These are phyloP conservation scores for Aplysia californica DNA, from an alignment of 1,140 invertebrate species.

Conservation along the genomic window DNA sequence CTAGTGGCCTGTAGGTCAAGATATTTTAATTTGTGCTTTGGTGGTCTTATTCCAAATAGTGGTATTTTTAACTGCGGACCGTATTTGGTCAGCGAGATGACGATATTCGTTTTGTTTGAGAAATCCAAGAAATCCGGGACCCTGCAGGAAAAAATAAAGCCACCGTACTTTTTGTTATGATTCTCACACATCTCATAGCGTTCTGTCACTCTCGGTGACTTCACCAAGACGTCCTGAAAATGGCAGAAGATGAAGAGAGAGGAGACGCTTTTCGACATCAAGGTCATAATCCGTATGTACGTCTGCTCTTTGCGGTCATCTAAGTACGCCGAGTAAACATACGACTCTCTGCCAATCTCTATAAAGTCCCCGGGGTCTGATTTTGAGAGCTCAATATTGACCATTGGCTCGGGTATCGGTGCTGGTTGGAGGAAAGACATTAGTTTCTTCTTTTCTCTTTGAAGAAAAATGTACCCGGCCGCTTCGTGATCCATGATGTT, in stretches of 20 bases:
- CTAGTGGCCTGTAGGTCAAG: neutral
- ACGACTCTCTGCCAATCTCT: conserved; percentile 4
- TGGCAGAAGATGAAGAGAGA: conserved; percentile 23
- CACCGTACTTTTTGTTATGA: conserved; percentile 47
- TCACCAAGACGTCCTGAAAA: neutral
- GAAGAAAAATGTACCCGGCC: neutral
- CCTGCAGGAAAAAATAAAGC: conserved; percentile 44
- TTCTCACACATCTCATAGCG: conserved; percentile 56
- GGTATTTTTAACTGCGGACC: neutral
- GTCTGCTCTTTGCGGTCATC: conserved; percentile 25
- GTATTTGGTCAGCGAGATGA: neutral
- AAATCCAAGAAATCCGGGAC: conserved; percentile 15
- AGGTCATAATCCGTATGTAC: conserved; percentile 26
- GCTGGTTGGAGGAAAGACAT: neutral
- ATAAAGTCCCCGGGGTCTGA: conserved; percentile 17
- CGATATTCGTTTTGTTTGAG: neutral
- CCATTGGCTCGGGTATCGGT: neutral
- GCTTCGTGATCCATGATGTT: neutral
- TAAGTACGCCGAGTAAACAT: conserved; percentile 35
- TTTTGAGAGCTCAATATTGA: neutral
- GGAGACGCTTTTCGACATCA: conserved; percentile 11
- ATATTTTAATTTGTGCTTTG: neutral
- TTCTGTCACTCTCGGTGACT: neutral
- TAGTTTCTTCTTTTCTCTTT: neutral
- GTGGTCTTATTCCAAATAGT: neutral